These are phyloP conservation scores for Mantis religiosa DNA, from an alignment of 2,888 invertebrate genomes.

Conservation along the genomic window DNA sequence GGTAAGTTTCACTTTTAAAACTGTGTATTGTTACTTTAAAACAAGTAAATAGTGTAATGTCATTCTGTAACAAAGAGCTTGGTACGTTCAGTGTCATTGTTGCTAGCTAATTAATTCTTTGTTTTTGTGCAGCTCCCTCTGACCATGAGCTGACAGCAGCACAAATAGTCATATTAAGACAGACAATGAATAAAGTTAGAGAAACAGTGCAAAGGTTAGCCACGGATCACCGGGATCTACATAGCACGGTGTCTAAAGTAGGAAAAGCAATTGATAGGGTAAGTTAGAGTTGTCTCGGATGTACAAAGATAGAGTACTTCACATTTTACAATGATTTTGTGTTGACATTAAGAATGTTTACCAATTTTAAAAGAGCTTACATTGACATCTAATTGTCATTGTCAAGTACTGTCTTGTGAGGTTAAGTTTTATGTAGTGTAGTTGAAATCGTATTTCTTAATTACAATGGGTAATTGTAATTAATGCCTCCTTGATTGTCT, in stretches of 20 bases:
- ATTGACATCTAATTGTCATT: no score
- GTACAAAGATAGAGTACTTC: background rate
- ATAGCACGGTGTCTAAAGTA: slow-evolving; percentile 80
- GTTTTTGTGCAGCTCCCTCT: slow-evolving; percentile 54
- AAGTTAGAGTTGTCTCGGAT: slow-evolving; percentile 33
- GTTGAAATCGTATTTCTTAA: no score
- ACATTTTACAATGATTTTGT: background rate
- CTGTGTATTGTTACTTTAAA: background rate
- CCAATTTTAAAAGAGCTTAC: no score
- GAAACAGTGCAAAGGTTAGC: slow-evolving; percentile 79
- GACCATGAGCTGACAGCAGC: slow-evolving; percentile 64
- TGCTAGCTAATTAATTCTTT: background rate
- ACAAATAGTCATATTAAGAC: slow-evolving; percentile 68
- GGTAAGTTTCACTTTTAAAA: slow-evolving; percentile 50
- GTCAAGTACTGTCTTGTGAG: no score
- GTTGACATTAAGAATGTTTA: background rate
- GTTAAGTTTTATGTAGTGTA: no score
- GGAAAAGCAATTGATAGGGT: slow-evolving; percentile 93
- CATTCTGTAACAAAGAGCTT: background rate
- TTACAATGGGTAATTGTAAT: no score
- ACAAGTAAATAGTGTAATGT: background rate
- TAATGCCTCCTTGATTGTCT: no score
- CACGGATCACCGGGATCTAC: slow-evolving; percentile 77
- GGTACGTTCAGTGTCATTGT: background rate
- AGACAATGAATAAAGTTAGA: slow-evolving; percentile 72